phyloP scores from a whole-genome alignment of 2,113 vertebrate species.

The Gnathonemus echidnorhynchus region DNA sequence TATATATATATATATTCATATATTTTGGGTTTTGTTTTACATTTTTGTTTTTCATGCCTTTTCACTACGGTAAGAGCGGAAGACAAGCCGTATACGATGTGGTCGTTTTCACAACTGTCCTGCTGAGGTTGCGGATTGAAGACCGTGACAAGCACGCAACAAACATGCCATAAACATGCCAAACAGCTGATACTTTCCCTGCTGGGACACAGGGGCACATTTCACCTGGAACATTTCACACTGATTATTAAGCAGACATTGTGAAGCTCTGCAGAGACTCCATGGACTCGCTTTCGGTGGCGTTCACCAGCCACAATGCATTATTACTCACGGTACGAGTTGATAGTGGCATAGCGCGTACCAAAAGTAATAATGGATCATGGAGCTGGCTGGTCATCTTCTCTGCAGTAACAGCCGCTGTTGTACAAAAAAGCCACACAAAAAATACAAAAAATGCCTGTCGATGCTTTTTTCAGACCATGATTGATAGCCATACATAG shows the following conservation, averaged over 20 bases:
- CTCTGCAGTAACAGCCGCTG: conserved; percentile 17
- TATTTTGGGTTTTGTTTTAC: background rate
- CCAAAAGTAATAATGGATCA: conserved; percentile 99
- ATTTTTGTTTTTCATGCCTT: background rate
- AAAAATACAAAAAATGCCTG: background rate
- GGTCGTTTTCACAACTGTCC: background rate
- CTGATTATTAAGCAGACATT: background rate
- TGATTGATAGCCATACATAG: background rate
- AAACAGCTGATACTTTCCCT: background rate
- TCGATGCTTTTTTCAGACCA: background rate
- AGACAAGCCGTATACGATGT: background rate
- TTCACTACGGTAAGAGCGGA: background rate
- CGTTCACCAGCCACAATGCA: conserved; percentile 78
- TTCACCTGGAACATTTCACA: background rate
- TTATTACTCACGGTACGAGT: conserved; percentile 99
- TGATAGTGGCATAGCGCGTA: conserved; percentile 99
- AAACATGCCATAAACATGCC: background rate
- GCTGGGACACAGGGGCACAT: background rate
- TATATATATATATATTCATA: background rate
- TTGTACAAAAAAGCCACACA: conserved; percentile 22
- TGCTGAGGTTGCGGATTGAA: background rate
- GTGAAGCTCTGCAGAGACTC: background rate
- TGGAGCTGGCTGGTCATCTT: conserved; percentile 61
- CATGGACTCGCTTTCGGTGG: conserved; percentile 24
- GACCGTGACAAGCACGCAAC: background rate